These are phyloP conservation scores for Ophiothrix spiculata DNA, from an alignment of 35 echinoderm and acorn worm species.

Conservation along the genomic window DNA sequence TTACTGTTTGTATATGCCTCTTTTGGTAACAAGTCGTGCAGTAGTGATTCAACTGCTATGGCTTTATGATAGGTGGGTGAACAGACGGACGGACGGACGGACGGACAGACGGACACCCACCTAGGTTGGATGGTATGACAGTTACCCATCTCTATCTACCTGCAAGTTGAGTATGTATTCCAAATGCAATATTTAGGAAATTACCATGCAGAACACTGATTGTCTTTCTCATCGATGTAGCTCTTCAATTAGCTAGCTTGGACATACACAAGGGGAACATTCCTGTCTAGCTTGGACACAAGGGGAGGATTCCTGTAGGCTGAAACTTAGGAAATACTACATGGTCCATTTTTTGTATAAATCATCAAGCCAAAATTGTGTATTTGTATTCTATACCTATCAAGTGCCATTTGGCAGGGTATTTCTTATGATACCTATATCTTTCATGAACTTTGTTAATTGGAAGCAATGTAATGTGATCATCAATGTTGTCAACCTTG, in stretches of 20 bases:
- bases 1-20: too few species aligned
- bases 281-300: too few species aligned
- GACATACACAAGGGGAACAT: neutral
- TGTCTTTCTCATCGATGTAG: slow-evolving; percentile 11
- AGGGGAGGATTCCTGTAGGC: neutral
- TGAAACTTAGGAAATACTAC: neutral
- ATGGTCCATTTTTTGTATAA: neutral
- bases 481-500: neutral
- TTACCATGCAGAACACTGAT: neutral
- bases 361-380: neutral
- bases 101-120: too few species aligned
- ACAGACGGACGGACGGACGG: too few species aligned
- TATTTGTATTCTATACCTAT: neutral
- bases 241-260: neutral
- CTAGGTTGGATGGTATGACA: neutral
- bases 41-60: neutral
- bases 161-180: slow-evolving; percentile 7
- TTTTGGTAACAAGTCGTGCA: too few species aligned
- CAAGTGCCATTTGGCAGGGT: neutral
- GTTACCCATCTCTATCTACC: neutral
- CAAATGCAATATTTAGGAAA: neutral
- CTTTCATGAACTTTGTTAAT: neutral
- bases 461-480: neutral
- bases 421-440: neutral
- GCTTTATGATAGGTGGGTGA: neutral